Conservation (phyloP, 2,888 invertebrate species). For the Ichneumoninae sp. region DNA sequence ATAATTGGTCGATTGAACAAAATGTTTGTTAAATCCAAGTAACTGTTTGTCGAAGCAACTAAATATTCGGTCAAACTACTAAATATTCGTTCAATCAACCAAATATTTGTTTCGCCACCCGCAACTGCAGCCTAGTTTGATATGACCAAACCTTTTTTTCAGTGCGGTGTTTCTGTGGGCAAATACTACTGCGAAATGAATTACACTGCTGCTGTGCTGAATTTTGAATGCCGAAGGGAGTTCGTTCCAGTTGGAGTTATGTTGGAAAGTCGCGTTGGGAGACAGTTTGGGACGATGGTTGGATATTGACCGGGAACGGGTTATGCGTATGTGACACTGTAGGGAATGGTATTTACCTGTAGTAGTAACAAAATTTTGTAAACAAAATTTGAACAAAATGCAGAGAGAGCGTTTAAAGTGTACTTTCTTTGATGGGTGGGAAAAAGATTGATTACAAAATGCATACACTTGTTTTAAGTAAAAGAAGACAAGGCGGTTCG, state of each 20-base stretch:
- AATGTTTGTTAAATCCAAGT: too few relatives aligned
- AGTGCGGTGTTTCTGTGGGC: background rate
- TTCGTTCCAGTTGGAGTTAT: background rate
- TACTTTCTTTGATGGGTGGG: background rate
- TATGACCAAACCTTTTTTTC: too few relatives aligned
- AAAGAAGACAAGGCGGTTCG: background rate
- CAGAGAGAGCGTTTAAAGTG: background rate
- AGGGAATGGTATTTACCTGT: background rate
- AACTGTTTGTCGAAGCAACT: too few relatives aligned
- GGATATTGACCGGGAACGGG: background rate
- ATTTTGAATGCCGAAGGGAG: background rate
- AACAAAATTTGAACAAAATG: background rate
- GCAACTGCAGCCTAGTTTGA: too few relatives aligned
- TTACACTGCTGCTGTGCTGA: background rate
- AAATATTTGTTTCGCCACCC: too few relatives aligned
- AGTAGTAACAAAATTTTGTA: background rate
- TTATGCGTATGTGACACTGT: background rate
- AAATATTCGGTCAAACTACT: too few relatives aligned
- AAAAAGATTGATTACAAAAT: background rate
- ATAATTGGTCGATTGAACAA: too few relatives aligned
- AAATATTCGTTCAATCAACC: too few relatives aligned
- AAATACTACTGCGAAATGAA: background rate
- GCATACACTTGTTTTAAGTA: background rate
- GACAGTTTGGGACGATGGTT: background rate
- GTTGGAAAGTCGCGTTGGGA: too few relatives aligned